phyloP scores from a whole-genome alignment of 2,888 invertebrate species.

The Ectemnius lituratus region DNA sequence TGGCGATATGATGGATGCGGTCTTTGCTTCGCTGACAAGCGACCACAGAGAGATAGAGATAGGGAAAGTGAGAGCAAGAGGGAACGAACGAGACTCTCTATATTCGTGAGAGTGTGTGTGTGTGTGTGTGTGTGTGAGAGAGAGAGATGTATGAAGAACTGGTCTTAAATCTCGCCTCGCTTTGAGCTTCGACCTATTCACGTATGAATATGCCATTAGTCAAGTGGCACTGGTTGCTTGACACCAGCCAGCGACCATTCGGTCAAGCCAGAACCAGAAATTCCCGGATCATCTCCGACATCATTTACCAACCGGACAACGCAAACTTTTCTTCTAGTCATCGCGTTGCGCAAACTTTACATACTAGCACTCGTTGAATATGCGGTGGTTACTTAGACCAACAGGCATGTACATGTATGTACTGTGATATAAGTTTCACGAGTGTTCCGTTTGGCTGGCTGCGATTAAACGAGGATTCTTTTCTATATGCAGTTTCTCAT shows the following conservation, averaged over 20 bases:
- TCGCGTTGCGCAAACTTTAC: neutral
- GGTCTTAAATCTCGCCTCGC: slow-evolving; percentile 23
- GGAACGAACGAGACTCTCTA: too few relatives aligned
- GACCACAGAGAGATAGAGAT: neutral
- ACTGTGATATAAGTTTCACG: slow-evolving; percentile 20
- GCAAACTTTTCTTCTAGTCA: neutral
- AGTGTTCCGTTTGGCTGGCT: slow-evolving; percentile 35
- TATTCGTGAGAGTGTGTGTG: too few relatives aligned
- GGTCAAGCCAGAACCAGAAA: slow-evolving; percentile 7
- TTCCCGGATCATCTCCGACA: slow-evolving; percentile 24
- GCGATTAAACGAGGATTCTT: slow-evolving; percentile 55
- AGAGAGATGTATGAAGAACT: neutral
- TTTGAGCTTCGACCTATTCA: slow-evolving; percentile 32
- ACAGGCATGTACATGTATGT: too few relatives aligned
- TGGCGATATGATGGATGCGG: slow-evolving; percentile 34
- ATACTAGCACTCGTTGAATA: too few relatives aligned
- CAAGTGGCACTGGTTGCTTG: slow-evolving; percentile 1
- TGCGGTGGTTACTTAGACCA: too few relatives aligned
- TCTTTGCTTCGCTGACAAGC: slow-evolving; percentile 20
- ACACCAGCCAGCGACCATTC: neutral
- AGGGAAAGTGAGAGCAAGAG: too few relatives aligned
- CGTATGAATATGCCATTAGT: slow-evolving; percentile 30
- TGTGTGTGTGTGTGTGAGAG: neutral
- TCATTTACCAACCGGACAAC: too few relatives aligned
- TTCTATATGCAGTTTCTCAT: slow-evolving; percentile 60